A percentile compares a stretch with the other conserved stretches of the same genome.
Conservation (phyloP, 2,888 invertebrate genomes). For the Lordiphosa fenestrarum region DNA sequence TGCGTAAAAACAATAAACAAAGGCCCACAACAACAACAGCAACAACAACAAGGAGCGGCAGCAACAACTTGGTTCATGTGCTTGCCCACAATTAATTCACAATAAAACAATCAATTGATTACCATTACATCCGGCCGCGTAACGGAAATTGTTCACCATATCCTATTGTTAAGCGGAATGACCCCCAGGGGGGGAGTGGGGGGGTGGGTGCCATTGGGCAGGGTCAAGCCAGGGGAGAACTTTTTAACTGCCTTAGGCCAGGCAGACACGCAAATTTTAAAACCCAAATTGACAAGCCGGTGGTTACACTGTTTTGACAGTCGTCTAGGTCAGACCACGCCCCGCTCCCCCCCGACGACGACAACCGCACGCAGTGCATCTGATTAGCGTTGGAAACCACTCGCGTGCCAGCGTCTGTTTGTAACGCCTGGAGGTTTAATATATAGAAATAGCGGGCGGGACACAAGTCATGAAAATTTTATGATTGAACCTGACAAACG, state of each 20-base stretch:
- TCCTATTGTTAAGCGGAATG: conserved; percentile 57
- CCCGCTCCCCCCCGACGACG: not conserved
- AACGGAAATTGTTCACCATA: conserved; percentile 73
- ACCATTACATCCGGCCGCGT: conserved; percentile 67
- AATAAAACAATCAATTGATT: conserved; percentile 78
- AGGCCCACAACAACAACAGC: conserved; percentile 38
- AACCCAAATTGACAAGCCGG: conserved; percentile 42
- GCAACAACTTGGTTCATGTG: conserved; percentile 54
- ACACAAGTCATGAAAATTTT: conserved; percentile 17
- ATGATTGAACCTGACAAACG: conserved; percentile 39
- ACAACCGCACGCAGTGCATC: conserved; percentile 38
- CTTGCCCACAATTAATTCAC: conserved; percentile 74
- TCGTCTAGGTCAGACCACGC: conserved; percentile 13
- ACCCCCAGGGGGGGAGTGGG: conserved; percentile 2
- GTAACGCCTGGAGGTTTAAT: conserved; percentile 42
- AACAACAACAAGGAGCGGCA: conserved; percentile 19
- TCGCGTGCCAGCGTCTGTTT: conserved; percentile 44
- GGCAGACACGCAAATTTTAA: conserved; percentile 33
- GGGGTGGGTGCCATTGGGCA: conserved; percentile 4
- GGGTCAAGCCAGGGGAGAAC: conserved; percentile 3
- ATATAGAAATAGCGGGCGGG: conserved; percentile 12
- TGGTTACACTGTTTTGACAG: conserved; percentile 51
- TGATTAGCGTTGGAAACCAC: conserved; percentile 49
- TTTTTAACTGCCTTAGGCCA: conserved; percentile 16
- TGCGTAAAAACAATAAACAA: conserved; percentile 72